Evolutionary conservation across 2,797 vertebrate species (phyloP).

Genomic region (Gambelia wislizenii): DNA sequence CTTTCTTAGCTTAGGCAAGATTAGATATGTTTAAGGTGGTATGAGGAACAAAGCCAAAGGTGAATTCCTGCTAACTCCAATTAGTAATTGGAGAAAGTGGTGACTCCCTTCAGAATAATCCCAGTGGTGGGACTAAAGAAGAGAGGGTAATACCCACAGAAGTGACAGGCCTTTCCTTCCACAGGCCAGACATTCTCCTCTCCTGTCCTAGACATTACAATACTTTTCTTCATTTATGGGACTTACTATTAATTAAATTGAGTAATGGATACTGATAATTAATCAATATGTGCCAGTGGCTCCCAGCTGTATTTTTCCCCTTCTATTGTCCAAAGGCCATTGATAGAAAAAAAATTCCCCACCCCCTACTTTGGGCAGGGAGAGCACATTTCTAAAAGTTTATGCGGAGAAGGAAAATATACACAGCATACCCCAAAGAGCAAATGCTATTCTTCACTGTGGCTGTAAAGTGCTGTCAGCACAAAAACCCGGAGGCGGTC

Average conservation of each 20-base stretch:
- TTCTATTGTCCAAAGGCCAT: not conserved
- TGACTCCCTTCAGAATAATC: no score
- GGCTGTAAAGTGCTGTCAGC: not conserved
- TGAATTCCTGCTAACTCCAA: no score
- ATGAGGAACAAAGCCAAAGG: no score
- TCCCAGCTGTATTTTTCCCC: not conserved
- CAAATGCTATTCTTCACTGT: not conserved
- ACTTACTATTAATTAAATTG: not conserved
- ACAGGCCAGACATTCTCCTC: not conserved
- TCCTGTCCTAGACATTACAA: not conserved
- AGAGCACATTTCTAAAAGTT: conserved; percentile 3
- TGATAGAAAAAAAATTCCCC: not conserved
- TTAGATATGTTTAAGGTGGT: no score
- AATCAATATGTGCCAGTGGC: not conserved
- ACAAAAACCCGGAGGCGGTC: conserved; percentile 2
- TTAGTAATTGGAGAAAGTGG: no score
- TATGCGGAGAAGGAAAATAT: not conserved
- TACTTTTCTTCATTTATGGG: not conserved
- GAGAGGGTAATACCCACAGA: not conserved
- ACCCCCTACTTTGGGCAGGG: not conserved
- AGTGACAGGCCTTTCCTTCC: not conserved
- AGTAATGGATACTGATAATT: not conserved
- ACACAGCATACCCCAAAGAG: not conserved
- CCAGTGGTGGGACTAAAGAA: no score
- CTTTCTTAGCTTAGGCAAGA: no score